Evolutionary conservation across 2,888 invertebrate genomes (phyloP).

Genomic region (Chrysolina oricalcia): DNA sequence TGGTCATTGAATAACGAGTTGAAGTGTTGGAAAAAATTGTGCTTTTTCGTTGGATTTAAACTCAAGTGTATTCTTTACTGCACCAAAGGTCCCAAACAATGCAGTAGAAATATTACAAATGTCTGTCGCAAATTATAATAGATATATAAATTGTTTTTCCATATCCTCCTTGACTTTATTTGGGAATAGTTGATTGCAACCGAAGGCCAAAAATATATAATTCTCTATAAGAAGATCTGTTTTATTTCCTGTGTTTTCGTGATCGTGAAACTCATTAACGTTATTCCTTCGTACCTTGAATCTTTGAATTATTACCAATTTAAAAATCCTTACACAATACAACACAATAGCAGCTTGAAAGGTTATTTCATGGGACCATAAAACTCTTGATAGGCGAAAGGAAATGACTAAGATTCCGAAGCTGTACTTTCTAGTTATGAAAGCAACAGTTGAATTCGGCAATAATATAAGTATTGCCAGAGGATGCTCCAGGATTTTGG

Average conservation of each 20-base stretch:
- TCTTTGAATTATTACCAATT: neutral
- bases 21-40: no score
- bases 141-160: no score
- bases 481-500: no score
- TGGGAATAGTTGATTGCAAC: no score
- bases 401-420: conserved; percentile 12
- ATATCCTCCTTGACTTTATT: no score
- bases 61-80: no score
- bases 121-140: no score
- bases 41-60: no score
- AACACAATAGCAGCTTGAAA: conserved; percentile 1
- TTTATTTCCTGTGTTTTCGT: conserved; percentile 2
- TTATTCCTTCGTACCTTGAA: conserved; percentile 11
- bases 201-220: neutral
- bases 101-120: no score
- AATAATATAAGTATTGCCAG: neutral
- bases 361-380: conserved; percentile 11
- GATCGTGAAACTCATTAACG: neutral
- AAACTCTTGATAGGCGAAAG: neutral
- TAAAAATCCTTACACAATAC: conserved; percentile 4
- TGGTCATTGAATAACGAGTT: no score
- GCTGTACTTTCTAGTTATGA: neutral
- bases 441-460: neutral
- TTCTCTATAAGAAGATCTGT: neutral
- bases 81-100: no score